Evolutionary conservation across 2,888 invertebrate genomes (phyloP).

Genomic region (Acleris holmiana): DNA sequence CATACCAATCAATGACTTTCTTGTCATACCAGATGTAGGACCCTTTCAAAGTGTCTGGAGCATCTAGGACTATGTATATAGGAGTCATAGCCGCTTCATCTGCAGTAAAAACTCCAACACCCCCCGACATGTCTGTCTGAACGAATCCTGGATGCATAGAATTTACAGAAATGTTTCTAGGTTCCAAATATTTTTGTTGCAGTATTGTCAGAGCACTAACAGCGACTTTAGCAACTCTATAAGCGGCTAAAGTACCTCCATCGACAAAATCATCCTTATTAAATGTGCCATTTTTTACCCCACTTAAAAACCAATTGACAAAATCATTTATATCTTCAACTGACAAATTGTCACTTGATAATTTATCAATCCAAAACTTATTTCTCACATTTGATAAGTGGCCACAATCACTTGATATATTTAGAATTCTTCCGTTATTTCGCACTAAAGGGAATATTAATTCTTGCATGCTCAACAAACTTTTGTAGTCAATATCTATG

Average conservation of each 20-base stretch:
- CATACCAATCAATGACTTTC: slow-evolving; percentile 83
- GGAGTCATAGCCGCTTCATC: slow-evolving; percentile 85
- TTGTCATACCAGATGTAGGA: slow-evolving; percentile 87
- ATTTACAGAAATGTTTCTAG: slow-evolving; percentile 84
- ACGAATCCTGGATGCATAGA: slow-evolving; percentile 90
- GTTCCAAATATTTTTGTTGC: slow-evolving; percentile 85
- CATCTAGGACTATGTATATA: slow-evolving; percentile 78
- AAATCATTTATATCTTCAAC: slow-evolving; percentile 72
- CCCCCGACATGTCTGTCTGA: slow-evolving; percentile 89
- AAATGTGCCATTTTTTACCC: slow-evolving; percentile 57
- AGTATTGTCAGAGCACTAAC: slow-evolving; percentile 87
- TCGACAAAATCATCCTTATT: slow-evolving; percentile 59
- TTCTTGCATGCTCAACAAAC: slow-evolving; percentile 85
- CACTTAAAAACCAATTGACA: slow-evolving; percentile 86
- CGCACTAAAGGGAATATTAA: slow-evolving; percentile 87
- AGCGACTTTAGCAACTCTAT: slow-evolving; percentile 89
- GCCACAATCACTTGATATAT: slow-evolving; percentile 88
- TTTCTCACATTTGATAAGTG: slow-evolving; percentile 84
- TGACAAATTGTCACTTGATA: slow-evolving; percentile 58
- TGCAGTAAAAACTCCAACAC: slow-evolving; percentile 82
- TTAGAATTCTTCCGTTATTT: slow-evolving; percentile 88
- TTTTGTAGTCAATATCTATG: slow-evolving; percentile 87
- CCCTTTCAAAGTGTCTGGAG: slow-evolving; percentile 82
- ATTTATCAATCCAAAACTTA: slow-evolving; percentile 59
- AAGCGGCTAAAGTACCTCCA: slow-evolving; percentile 85